Evolutionary conservation across 2,113 vertebrate genomes (phyloP), one percentile per base, ranked within the genome.

Genomic region (Tachysurus fulvidraco): DNA sequence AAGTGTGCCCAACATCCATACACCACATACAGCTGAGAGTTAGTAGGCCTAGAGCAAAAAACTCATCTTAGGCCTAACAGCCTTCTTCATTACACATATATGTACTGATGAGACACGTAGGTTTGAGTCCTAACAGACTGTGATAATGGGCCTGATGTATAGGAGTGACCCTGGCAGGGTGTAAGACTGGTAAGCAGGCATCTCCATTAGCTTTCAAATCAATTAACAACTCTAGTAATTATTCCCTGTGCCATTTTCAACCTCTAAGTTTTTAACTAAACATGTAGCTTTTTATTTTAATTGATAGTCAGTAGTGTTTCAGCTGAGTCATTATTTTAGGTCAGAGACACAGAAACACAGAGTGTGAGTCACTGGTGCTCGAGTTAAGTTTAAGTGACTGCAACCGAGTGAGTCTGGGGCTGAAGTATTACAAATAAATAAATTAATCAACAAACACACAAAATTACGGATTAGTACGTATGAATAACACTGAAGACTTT

Each of bases 1-100:
- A 95, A 93, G 89, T 71, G 79, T 88, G 90, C 91, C 80, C 73
- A 81, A 81, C 81, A 57, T 83, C 79, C 82, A 80, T 81, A 54
- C 55, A 84, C 81, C 88, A 59, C 86, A 89, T 88, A 87, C 88
- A 91, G 90, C 88, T 17, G 50, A 44, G 62, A 88, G 50, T 71
- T 60, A 57, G n/a, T 19, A 25, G 81, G 54, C 19, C 57, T 25
- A 54, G 50, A 87, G 73, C 30, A 54, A 55, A 77, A 30, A 36
- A 23, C 28, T 57, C 74, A 50, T 81, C 54, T 78, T 60, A 55
- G 6, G n/a, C 10, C 76, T 50, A 19, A 71, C 13, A 36, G 10
- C 25, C 44, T 54, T 69, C 44, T 36, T 83, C 17, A 36, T 65
- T 50, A 83, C n/a, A 67, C 14, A 83, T 55, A 50, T 8, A 83